phyloP scores from a whole-genome alignment of 2,888 invertebrate genomes.

The Tipula unca region DNA sequence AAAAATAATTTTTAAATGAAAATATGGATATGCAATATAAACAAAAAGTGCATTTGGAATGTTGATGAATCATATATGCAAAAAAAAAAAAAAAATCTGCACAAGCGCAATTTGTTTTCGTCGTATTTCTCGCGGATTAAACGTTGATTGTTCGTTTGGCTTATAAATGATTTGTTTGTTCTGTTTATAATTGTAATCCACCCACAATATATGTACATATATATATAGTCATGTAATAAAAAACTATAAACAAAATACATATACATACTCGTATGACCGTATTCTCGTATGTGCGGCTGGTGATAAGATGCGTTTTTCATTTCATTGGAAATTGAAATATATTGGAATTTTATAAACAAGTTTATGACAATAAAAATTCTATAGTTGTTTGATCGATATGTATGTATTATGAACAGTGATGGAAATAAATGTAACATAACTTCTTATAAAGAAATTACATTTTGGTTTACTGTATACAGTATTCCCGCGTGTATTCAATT shows the following conservation, averaged over 20 bases:
- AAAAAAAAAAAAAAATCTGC: neutral
- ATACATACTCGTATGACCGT: neutral
- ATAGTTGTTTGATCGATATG: neutral
- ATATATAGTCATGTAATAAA: neutral
- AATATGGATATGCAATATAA: neutral
- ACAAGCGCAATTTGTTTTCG: neutral
- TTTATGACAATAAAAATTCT: neutral
- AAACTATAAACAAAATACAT: neutral
- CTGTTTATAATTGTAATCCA: neutral
- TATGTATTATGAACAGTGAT: neutral
- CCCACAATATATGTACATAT: neutral
- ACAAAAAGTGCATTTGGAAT: neutral
- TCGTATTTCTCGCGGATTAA: slow-evolving; percentile 1
- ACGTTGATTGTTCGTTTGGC: neutral
- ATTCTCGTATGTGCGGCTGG: neutral
- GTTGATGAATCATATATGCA: neutral
- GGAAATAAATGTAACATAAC: neutral
- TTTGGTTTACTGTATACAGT: neutral
- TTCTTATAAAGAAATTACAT: neutral
- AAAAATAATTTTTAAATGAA: neutral
- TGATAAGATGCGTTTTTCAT: neutral
- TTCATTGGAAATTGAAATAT: neutral
- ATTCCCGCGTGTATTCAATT: neutral
- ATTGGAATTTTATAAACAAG: neutral
- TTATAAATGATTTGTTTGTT: neutral